phyloP scores from a whole-genome alignment of 2,888 invertebrate species.

The Selenia dentaria region DNA sequence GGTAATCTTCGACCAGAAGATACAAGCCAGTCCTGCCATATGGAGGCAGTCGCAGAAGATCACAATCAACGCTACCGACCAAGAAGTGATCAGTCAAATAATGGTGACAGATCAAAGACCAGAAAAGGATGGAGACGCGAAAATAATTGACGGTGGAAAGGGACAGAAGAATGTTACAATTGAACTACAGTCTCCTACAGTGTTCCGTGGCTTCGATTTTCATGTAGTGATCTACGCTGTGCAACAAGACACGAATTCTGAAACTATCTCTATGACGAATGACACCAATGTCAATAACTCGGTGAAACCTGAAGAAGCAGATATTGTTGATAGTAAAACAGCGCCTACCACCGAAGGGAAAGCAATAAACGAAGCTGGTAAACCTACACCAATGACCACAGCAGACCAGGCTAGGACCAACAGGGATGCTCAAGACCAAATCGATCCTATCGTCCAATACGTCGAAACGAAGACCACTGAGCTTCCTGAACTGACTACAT shows the following conservation, averaged over 20 bases:
- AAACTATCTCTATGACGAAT: background rate
- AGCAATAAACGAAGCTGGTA: background rate
- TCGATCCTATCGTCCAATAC: constrained; percentile 8
- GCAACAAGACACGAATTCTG: background rate
- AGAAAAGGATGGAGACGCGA: constrained; percentile 67
- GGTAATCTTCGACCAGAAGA: constrained; percentile 58
- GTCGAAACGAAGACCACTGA: constrained; percentile 2
- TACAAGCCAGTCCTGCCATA: constrained; percentile 63
- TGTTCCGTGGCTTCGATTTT: constrained; percentile 67
- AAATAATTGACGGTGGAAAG: constrained; percentile 64
- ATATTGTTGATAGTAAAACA: background rate
- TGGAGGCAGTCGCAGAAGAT: constrained; percentile 61
- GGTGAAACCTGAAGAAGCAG: background rate
- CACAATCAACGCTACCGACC: constrained; percentile 53
- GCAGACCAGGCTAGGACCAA: constrained; percentile 3
- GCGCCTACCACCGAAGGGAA: constrained; percentile 1
- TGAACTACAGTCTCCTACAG: constrained; percentile 68
- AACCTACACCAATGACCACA: background rate
- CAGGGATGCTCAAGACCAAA: constrained; percentile 4
- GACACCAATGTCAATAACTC: constrained; percentile 1
- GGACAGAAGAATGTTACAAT: constrained; percentile 66
- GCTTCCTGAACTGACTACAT: background rate
- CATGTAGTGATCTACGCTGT: constrained; percentile 57
- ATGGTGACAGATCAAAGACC: constrained; percentile 61
- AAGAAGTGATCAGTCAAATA: constrained; percentile 60